These are phyloP conservation scores for Dynastes grantii DNA, from an alignment of 2,888 invertebrate species.

Conservation along the genomic window DNA sequence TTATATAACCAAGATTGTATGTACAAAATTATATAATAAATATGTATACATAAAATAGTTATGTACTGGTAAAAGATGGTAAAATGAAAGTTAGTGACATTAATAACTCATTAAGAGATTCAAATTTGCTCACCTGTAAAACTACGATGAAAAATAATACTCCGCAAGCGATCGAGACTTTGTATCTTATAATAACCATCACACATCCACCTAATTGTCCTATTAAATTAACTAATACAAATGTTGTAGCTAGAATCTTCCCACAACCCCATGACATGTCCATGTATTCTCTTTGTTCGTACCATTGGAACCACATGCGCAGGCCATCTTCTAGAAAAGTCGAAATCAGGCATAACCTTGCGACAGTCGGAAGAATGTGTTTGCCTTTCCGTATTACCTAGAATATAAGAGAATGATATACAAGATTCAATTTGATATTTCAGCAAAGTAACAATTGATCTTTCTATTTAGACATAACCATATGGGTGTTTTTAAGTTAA, in stretches of 20 bases:
- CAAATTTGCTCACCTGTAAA: conserved; percentile 81
- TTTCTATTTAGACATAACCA: not conserved
- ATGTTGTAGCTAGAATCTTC: conserved; percentile 91
- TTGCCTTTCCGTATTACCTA: conserved; percentile 95
- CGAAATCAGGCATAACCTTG: conserved; percentile 96
- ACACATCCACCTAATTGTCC: conserved; percentile 97
- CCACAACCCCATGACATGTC: conserved; percentile 98
- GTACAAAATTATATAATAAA: conserved; percentile 17
- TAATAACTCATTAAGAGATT: too few species aligned
- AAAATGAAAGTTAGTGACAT: conserved; percentile 3
- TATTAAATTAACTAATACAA: conserved; percentile 95
- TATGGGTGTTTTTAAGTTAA: conserved; percentile 1
- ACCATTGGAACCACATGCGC: conserved; percentile 99
- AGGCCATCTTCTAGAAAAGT: conserved; percentile 99
- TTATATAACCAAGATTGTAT: too few species aligned
- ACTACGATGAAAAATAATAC: conserved; percentile 96
- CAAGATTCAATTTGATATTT: not conserved
- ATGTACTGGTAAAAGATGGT: not conserved
- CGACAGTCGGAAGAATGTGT: conserved; percentile 94
- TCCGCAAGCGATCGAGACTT: conserved; percentile 93
- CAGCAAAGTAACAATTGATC: not conserved
- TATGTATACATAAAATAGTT: not conserved
- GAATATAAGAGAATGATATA: conserved; percentile 53
- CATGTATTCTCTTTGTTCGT: conserved; percentile 97
- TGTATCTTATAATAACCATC: conserved; percentile 94